Base-by-base conservation (phyloP, 2,888 invertebrate species). In the Syrphus vitripennis region DNA sequence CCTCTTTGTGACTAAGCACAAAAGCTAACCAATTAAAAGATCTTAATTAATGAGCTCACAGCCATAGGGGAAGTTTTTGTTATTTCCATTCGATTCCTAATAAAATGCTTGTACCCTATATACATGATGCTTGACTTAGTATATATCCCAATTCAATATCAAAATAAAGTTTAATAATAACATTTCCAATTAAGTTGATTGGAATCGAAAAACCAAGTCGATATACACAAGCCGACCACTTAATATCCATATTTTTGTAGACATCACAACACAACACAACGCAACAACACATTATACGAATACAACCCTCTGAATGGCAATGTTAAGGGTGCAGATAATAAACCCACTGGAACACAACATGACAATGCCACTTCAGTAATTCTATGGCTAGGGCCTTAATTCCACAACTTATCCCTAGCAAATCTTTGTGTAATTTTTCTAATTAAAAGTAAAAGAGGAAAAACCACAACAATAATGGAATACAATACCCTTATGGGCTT, bases 141-240 rank as follows among this genome's bases (percentile, higher is more conserved):
- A 63, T 26, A 37, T 10, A 63, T 26, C 24, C 34, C 42, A 26
- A n/a, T n/a, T 31, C 10, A n/a, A 21, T 14, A 34, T 24, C 37
- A 63, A 61, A 53, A 48, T 29, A 34, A 69, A 83, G 42, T 59
- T 59, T 74, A 67, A 74, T 82, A 67, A 67, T 34, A 24, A 67
- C 16, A 83, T 79, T 77, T 70, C 67, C 80, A 84, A 71, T 84
- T 80, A 80, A 42, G 26, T 61, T 74, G 77, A 86, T 81, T 82
- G 82, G 76, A 82, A 69, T 81, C 50, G 67, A 50, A 34, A 50
- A 65, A 65, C 45, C 65, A 65, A 65, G 29, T 65, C 65, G 12
- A 65, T 63, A 40, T 14, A 34, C 5, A 42, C 14, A 42, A 61
- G 70, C 31, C 70, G n/a, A 63, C 61, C 69, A 50, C 79, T 65